Percentiles rank a stretch among this genome's conserved stretches.
Evolutionary conservation across 1,140 invertebrate genomes (phyloP).

Genomic region (Sitobion miscanthi): DNA sequence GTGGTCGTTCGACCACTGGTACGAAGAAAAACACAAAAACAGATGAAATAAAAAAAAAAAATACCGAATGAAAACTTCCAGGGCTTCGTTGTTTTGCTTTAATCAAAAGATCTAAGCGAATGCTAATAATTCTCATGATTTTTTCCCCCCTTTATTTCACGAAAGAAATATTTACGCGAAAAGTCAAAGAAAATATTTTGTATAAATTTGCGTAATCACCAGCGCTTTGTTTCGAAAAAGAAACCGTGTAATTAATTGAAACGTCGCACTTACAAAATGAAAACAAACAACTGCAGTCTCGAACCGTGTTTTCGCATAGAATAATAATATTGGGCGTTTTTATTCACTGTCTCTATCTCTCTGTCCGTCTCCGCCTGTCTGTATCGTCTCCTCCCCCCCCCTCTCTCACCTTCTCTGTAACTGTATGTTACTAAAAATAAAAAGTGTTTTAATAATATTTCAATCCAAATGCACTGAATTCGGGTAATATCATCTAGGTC

Average conservation of each 20-base stretch:
- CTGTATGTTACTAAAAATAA: not conserved
- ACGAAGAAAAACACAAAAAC: not conserved
- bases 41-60: not conserved
- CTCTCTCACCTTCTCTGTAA: not conserved
- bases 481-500: not conserved
- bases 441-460: not conserved
- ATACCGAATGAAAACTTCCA: not conserved
- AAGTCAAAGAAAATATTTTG: constrained; percentile 30
- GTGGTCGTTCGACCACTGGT: not conserved
- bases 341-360: not conserved
- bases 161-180: not conserved
- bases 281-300: constrained; percentile 2
- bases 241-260: not conserved
- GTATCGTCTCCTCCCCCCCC: too few species aligned
- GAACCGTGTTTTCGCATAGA: not conserved
- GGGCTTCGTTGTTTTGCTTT: not conserved
- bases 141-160: not conserved
- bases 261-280: not conserved
- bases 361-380: too few species aligned
- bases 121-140: not conserved
- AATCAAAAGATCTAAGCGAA: constrained; percentile 2
- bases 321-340: not conserved
- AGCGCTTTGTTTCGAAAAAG: constrained; percentile 3
- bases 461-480: not conserved
- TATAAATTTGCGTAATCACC: not conserved